Evolutionary conservation across 2,888 invertebrate genomes (phyloP).

Genomic region (Malthinus seriepunctatus): DNA sequence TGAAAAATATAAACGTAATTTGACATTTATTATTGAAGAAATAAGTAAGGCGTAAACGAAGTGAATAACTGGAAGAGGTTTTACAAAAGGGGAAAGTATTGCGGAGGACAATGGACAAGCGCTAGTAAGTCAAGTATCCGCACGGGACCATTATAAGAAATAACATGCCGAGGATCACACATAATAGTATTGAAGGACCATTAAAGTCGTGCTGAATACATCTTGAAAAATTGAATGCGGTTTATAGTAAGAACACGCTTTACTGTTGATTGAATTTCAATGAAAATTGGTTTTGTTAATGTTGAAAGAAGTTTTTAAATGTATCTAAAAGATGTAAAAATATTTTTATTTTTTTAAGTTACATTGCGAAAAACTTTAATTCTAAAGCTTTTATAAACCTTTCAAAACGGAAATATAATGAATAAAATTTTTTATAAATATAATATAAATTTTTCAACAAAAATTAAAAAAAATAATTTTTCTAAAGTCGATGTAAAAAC

Average conservation of each 20-base stretch:
- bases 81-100: constrained; percentile 17
- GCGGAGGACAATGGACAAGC: constrained; percentile 34
- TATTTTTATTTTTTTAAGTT: not conserved
- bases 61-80: constrained; percentile 13
- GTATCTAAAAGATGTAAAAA: constrained; percentile 7
- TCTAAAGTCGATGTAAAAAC: too few species aligned
- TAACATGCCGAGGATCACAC: constrained; percentile 35
- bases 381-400: too few species aligned
- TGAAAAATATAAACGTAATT: not conserved
- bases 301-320: constrained; percentile 18
- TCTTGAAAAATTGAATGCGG: constrained; percentile 29
- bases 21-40: not conserved
- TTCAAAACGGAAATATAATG: too few species aligned
- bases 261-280: constrained; percentile 37
- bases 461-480: too few species aligned
- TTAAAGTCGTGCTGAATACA: constrained; percentile 33
- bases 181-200: constrained; percentile 39
- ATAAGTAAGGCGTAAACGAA: constrained; percentile 23
- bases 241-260: constrained; percentile 33
- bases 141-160: constrained; percentile 42
- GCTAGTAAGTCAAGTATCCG: constrained; percentile 38
- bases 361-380: too few species aligned
- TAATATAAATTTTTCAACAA: too few species aligned
- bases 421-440: too few species aligned
- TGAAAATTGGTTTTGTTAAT: constrained; percentile 33